Percentiles rank a stretch among this genome's conserved stretches.
These are phyloP conservation scores for Paramisgurnus dabryanus DNA, from an alignment of 2,113 vertebrate genomes.

Conservation along the genomic window DNA sequence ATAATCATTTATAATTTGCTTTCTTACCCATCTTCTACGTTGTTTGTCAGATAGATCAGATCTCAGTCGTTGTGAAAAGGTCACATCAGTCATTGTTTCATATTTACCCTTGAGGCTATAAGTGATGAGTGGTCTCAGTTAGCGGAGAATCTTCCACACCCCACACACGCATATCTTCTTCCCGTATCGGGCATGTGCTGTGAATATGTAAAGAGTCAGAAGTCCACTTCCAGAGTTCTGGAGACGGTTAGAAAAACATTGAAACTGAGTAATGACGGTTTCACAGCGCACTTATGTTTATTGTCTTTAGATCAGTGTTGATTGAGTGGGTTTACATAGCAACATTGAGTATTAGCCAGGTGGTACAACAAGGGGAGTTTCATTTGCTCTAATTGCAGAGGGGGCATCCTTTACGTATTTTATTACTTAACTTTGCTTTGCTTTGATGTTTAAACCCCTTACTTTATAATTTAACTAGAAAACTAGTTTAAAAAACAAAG, in stretches of 20 bases:
- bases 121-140: slow-evolving; percentile 8
- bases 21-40: background rate
- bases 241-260: slow-evolving; percentile 65
- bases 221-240: slow-evolving; percentile 39
- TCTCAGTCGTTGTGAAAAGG: slow-evolving; percentile 14
- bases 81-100: slow-evolving; percentile 30
- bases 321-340: slow-evolving; percentile 38
- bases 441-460: slow-evolving; percentile 7
- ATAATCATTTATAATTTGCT: too few species aligned
- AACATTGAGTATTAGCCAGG: background rate
- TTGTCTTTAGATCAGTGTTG: slow-evolving; percentile 56
- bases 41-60: background rate
- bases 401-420: slow-evolving; percentile 10
- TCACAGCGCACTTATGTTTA: slow-evolving; percentile 60
- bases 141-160: slow-evolving; percentile 12
- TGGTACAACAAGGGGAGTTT: slow-evolving; percentile 7
- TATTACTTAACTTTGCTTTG: slow-evolving; percentile 20
- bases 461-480: background rate
- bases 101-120: slow-evolving; percentile 35
- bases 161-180: slow-evolving; percentile 12
- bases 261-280: slow-evolving; percentile 58
- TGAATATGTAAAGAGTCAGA: slow-evolving; percentile 49
- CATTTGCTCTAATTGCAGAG: slow-evolving; percentile 17
- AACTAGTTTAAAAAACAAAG: background rate
- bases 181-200: slow-evolving; percentile 44